phyloP scores from a whole-genome alignment of 1,140 invertebrate species.

The Trichoplusia ni region DNA sequence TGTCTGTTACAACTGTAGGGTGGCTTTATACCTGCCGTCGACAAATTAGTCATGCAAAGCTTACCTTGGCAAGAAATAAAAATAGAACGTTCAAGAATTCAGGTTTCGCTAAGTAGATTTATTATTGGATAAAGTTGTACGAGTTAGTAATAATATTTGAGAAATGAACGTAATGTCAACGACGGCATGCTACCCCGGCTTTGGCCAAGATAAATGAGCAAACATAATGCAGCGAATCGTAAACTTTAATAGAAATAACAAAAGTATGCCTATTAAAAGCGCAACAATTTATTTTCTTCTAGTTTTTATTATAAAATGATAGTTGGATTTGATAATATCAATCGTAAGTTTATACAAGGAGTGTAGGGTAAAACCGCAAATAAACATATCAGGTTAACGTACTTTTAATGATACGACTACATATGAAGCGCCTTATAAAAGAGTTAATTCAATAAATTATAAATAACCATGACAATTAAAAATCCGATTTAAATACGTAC shows the following conservation, averaged over 20 bases:
- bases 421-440: too few species aligned
- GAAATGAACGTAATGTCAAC: conserved; percentile 71
- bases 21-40: conserved; percentile 4
- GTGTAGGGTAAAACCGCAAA: too few species aligned
- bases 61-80: conserved; percentile 26
- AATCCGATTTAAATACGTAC: too few species aligned
- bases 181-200: conserved; percentile 55
- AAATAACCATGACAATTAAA: too few species aligned
- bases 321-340: too few species aligned
- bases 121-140: conserved; percentile 62
- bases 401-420: too few species aligned
- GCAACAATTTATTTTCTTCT: background rate
- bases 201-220: conserved; percentile 66
- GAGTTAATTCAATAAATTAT: too few species aligned
- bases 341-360: too few species aligned
- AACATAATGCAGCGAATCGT: conserved; percentile 59
- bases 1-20: background rate
- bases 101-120: conserved; percentile 45
- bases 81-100: conserved; percentile 20
- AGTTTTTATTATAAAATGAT: background rate
- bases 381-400: too few species aligned
- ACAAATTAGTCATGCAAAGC: conserved; percentile 32
- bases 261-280: conserved; percentile 15
- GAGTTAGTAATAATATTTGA: conserved; percentile 68
- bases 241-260: conserved; percentile 39